Conservation (phyloP, 1,140 invertebrate species). For the Bradysia coprophila region DNA sequence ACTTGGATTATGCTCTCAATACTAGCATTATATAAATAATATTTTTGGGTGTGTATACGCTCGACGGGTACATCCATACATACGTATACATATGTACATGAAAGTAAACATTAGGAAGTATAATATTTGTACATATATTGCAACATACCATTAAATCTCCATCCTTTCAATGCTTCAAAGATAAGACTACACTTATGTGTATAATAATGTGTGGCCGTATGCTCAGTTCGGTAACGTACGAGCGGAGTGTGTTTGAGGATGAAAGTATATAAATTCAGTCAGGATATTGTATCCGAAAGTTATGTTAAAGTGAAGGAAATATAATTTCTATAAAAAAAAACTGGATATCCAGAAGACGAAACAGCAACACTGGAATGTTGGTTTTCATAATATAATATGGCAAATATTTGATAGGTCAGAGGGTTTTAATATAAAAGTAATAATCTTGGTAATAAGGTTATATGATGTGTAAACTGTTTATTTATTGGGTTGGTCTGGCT, state of each 20-base stretch:
- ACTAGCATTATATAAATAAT: too few species aligned
- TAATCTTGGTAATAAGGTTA: too few species aligned
- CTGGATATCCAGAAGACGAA: not conserved
- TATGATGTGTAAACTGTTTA: too few species aligned
- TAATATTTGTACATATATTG: not conserved
- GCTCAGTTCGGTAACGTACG: not conserved
- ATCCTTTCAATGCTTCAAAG: too few species aligned
- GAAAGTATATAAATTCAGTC: not conserved
- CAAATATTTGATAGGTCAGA: not conserved
- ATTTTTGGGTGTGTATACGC: not conserved
- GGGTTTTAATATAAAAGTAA: too few species aligned
- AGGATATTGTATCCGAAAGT: not conserved
- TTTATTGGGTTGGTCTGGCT: too few species aligned
- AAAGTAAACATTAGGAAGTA: not conserved
- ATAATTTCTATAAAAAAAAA: not conserved
- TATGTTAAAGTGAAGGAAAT: not conserved
- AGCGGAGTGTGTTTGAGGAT: too few species aligned
- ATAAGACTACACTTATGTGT: not conserved
- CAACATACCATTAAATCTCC: too few species aligned
- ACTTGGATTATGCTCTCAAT: too few species aligned
- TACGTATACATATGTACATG: not conserved
- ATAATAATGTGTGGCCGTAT: not conserved
- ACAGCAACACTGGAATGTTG: too few species aligned
- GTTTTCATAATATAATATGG: not conserved
- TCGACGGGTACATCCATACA: not conserved